Conservation (phyloP, 1,140 invertebrate species). For the Sarcophaga peregrina region DNA sequence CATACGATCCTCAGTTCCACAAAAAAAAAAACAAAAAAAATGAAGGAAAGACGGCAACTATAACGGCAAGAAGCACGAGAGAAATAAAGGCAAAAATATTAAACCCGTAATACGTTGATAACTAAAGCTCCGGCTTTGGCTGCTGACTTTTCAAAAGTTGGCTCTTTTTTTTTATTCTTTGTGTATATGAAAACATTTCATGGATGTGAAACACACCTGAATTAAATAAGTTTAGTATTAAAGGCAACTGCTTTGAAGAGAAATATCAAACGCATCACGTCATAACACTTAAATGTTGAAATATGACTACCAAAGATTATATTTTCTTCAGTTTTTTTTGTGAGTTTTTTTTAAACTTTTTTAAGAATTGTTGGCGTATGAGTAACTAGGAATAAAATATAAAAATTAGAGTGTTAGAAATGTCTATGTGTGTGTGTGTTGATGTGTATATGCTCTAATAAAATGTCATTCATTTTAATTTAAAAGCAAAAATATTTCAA, state of each 20-base stretch:
- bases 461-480: neutral
- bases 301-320: conserved; percentile 15
- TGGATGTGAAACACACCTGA: conserved; percentile 3
- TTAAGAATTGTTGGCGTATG: neutral
- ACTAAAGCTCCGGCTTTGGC: neutral
- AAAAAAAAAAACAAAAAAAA: conserved; percentile 2
- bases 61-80: neutral
- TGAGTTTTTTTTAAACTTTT: neutral
- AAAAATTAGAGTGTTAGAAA: neutral
- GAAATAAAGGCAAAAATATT: neutral
- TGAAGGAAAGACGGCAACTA: neutral
- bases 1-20: conserved; percentile 52
- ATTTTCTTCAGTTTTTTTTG: neutral
- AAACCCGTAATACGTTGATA: neutral
- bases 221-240: conserved; percentile 15
- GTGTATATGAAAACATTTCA: neutral
- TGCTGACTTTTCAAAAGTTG: neutral
- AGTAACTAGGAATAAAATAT: neutral
- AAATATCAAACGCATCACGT: conserved; percentile 35
- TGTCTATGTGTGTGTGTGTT: neutral
- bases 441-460: neutral
- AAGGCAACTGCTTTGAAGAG: neutral
- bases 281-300: conserved; percentile 23
- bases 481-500: neutral
- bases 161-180: neutral